Conservation (phyloP, 2,888 invertebrate genomes). For the Melipona beecheii region DNA sequence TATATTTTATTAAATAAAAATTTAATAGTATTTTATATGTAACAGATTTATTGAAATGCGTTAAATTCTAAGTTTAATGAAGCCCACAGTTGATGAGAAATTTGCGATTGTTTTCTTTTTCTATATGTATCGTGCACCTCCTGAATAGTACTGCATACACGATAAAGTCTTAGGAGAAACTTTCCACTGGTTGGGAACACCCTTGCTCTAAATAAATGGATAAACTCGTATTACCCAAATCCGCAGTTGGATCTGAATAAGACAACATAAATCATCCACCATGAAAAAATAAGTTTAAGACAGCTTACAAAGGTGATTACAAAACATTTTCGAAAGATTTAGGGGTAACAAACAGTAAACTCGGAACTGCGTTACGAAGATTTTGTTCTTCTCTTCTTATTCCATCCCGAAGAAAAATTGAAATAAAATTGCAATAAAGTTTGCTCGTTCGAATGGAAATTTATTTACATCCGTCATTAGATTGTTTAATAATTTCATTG, state of each 20-base stretch:
- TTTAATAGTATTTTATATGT: too few species aligned
- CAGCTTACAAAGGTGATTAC: neutral
- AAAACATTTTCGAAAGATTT: constrained; percentile 6
- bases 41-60: too few species aligned
- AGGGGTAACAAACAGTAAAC: neutral
- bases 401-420: constrained; percentile 23
- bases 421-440: constrained; percentile 34
- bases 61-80: too few species aligned
- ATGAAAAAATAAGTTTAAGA: neutral
- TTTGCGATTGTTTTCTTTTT: too few species aligned
- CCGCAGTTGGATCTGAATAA: neutral
- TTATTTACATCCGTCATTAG: constrained; percentile 27
- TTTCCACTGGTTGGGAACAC: too few species aligned
- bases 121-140: too few species aligned
- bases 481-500: constrained; percentile 5
- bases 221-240: constrained; percentile 1
- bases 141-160: too few species aligned
- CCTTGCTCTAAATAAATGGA: neutral
- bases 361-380: neutral
- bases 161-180: too few species aligned
- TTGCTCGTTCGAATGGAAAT: constrained; percentile 28
- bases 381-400: neutral
- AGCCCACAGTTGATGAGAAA: too few species aligned
- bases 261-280: constrained; percentile 31
- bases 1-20: too few species aligned